Base-by-base conservation (phyloP, 2,888 invertebrate genomes). In the Gerris lacustris region DNA sequence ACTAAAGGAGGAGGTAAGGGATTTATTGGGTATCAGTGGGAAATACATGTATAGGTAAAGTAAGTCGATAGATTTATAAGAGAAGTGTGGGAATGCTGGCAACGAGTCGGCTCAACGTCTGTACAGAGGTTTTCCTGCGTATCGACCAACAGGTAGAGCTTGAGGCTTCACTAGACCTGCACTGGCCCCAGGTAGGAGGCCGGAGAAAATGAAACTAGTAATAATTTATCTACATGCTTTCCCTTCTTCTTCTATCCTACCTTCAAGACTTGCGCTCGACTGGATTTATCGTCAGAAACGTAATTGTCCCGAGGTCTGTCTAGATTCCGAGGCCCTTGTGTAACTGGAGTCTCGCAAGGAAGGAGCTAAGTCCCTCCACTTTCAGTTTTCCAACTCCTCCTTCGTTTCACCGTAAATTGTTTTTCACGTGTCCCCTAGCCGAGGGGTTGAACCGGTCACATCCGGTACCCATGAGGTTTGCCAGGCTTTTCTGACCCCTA, bases 141-240 rank as follows among this genome's bases (percentile, higher is more conserved):
- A 55, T 18, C 31, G 66, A 18, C 31, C 18, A 66, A 11, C 43
- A 15, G n/a, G 66, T 11, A 66, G 5, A 66, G 15, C 66, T 66
- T 9, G 43, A 62, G 5, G 63, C 63, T 62, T 17, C 70, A 67
- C 55, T 67, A 44, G 47, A 17, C 55, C 45, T 18, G 15, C 9
- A 11, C 17, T n/a, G 9, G 6, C 43, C 17, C 45, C 4, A 64
- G 44, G 44, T 18, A 6, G 44, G 31, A 55, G 64, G 69, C 31
- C 67, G 45, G 31, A 31, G 67, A 69, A 72, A 72, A 72, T 72
- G 72, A 72, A 72, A 72, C 67, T 72, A 69, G 72, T 68, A 71
- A 72, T 72, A 72, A 72, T 72, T 72, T 72, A 72, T 71, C 31
- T 70, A 69, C 70, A 44, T 68, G 64, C 11, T 15, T n/a, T 11